These are phyloP conservation scores for Bruchidius siliquastri DNA, from an alignment of 2,888 invertebrate genomes.

Conservation along the genomic window DNA sequence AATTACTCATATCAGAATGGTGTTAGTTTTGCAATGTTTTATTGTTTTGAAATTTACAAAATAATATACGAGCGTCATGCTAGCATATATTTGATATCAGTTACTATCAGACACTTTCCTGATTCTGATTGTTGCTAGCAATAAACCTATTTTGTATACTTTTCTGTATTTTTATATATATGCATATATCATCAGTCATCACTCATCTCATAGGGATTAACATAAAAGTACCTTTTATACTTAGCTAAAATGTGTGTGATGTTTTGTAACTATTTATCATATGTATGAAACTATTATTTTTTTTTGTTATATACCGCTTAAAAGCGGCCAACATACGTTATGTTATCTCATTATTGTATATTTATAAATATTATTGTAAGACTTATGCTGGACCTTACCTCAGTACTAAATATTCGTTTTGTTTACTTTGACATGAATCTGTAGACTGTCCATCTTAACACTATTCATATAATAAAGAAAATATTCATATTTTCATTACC, in stretches of 20 bases:
- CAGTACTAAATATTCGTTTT: conserved; percentile 23
- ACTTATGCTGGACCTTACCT: conserved; percentile 36
- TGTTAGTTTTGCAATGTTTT: neutral
- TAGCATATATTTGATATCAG: neutral
- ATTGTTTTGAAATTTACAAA: neutral
- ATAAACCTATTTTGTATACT: conserved; percentile 4
- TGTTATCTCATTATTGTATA: conserved; percentile 39
- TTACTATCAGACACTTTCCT: neutral
- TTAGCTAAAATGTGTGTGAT: conserved; percentile 47
- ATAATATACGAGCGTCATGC: neutral
- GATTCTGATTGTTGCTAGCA: neutral
- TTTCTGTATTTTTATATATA: conserved; percentile 10
- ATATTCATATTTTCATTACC: conserved; percentile 48
- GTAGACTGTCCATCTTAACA: conserved; percentile 29
- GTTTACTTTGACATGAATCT: conserved; percentile 24
- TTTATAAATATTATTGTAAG: conserved; percentile 33
- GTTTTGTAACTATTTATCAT: conserved; percentile 42
- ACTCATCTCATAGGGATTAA: conserved; percentile 33
- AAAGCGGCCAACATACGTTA: conserved; percentile 29
- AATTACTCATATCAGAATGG: neutral
- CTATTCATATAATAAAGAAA: conserved; percentile 38
- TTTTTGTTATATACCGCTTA: conserved; percentile 41
- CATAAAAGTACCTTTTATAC: conserved; percentile 45
- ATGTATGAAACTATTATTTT: conserved; percentile 46
- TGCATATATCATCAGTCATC: conserved; percentile 8